These are phyloP conservation scores for Drosophila tanythrix DNA, from an alignment of 2,888 invertebrate genomes.

Conservation along the genomic window DNA sequence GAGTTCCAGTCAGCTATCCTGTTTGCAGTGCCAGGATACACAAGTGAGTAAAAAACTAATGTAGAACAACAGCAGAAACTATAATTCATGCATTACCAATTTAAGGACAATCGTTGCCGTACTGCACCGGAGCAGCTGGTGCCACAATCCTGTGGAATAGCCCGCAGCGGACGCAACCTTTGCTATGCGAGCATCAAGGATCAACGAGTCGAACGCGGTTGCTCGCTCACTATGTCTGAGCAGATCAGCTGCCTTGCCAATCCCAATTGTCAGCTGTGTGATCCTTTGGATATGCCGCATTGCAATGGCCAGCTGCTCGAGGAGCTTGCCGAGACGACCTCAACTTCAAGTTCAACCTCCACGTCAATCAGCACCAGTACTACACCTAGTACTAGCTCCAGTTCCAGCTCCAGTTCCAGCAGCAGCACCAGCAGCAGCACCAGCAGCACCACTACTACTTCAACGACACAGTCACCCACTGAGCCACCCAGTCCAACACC, in stretches of 20 bases:
- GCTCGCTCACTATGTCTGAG: constrained; percentile 44
- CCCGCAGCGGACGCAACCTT: constrained; percentile 58
- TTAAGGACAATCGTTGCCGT: constrained; percentile 42
- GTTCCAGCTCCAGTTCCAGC: constrained; percentile 4
- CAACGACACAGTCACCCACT: constrained; percentile 27
- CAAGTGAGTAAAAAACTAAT: constrained; percentile 45
- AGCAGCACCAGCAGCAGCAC: background rate
- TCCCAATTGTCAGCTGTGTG: constrained; percentile 60
- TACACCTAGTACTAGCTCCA: background rate
- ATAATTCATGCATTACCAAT: background rate
- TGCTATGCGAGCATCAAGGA: constrained; percentile 46
- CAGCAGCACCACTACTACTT: background rate
- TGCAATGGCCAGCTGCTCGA: constrained; percentile 49
- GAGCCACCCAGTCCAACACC: constrained; percentile 28
- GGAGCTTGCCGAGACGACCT: constrained; percentile 12
- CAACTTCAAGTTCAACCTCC: constrained; percentile 27
- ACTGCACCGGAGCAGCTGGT: constrained; percentile 33
- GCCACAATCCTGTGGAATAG: constrained; percentile 39
- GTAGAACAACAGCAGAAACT: too few relatives aligned
- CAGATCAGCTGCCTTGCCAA: constrained; percentile 45
- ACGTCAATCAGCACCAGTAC: constrained; percentile 11
- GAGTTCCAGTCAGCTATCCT: constrained; percentile 47
- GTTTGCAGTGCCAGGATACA: constrained; percentile 69
- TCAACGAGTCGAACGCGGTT: constrained; percentile 45
- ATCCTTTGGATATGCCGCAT: constrained; percentile 37